These are phyloP conservation scores for Eubasilissa splendida DNA, from an alignment of 2,888 invertebrate genomes.

Conservation along the genomic window DNA sequence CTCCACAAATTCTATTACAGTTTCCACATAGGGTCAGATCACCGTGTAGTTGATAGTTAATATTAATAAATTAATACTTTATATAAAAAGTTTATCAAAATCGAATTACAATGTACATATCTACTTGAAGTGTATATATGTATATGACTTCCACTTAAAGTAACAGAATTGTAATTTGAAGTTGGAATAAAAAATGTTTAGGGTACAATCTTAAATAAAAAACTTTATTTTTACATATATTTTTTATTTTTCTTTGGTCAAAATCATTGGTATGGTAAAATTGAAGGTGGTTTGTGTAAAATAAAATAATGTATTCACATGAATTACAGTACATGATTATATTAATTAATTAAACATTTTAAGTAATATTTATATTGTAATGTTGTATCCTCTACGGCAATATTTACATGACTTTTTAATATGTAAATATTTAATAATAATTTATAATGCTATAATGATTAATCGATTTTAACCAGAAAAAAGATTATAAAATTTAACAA, in stretches of 20 bases:
- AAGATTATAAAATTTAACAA: constrained; percentile 22
- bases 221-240: not conserved
- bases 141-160: no score
- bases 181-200: not conserved
- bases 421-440: constrained; percentile 1
- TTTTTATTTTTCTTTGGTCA: constrained; percentile 77
- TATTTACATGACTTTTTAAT: constrained; percentile 11
- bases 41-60: not conserved
- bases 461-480: constrained; percentile 18
- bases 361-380: not conserved
- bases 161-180: not conserved
- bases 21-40: not conserved
- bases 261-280: constrained; percentile 73
- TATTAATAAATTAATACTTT: no score
- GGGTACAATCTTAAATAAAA: not conserved
- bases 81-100: no score
- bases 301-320: constrained; percentile 12
- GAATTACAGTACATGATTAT: not conserved
- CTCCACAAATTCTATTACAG: not conserved
- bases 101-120: no score
- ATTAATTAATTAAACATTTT: not conserved
- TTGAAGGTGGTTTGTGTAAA: constrained; percentile 40
- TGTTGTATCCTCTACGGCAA: not conserved
- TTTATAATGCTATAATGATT: constrained; percentile 17
- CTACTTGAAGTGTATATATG: no score